Evolutionary conservation across 2,888 invertebrate genomes (phyloP).

Genomic region (Nymphalis urticae): DNA sequence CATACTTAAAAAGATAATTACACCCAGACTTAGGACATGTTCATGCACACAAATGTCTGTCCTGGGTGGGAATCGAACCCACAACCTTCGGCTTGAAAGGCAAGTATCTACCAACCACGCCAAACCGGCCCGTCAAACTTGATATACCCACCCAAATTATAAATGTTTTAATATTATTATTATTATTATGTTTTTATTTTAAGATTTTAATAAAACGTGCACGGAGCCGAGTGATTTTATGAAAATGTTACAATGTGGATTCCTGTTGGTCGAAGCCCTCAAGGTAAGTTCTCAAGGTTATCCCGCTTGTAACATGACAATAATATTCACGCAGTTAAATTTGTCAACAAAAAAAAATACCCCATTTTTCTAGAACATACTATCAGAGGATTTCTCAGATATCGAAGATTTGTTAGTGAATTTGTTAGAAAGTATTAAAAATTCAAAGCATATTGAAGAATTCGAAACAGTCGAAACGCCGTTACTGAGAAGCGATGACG

Average conservation of each 20-base stretch:
- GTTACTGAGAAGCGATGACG: not conserved
- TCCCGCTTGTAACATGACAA: not conserved
- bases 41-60: too few relatives aligned
- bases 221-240: conserved; percentile 49
- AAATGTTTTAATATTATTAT: not conserved
- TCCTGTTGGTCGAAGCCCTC: conserved; percentile 47
- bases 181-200: conserved; percentile 20
- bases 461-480: conserved; percentile 1
- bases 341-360: too few relatives aligned
- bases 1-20: too few relatives aligned
- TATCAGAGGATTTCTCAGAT: conserved; percentile 12
- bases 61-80: too few relatives aligned
- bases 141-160: too few relatives aligned
- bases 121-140: too few relatives aligned
- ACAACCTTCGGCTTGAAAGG: too few relatives aligned
- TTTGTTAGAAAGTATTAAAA: conserved; percentile 12
- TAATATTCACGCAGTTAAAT: not conserved
- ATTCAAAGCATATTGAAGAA: not conserved
- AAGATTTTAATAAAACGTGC: conserved; percentile 44
- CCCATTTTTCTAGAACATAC: not conserved
- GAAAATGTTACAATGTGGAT: conserved; percentile 49
- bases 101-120: too few relatives aligned
- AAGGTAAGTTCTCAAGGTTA: conserved; percentile 44
- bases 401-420: conserved; percentile 1
- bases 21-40: too few relatives aligned